Base-by-base conservation (phyloP, 2,888 invertebrate genomes). In the Anoplius nigerrimus region DNA sequence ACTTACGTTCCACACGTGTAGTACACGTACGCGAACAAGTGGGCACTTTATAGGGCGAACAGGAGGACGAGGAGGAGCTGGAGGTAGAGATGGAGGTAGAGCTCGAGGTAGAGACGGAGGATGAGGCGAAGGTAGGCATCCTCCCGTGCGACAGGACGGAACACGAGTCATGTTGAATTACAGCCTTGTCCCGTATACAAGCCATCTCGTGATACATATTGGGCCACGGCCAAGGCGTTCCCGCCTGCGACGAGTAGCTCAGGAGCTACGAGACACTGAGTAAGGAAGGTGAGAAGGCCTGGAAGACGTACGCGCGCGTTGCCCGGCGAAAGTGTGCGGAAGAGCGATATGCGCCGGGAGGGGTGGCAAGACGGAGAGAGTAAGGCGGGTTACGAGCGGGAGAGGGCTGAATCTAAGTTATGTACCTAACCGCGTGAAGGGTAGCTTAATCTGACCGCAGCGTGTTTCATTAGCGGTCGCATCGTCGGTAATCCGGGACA, bases 391-490 rank as follows among this genome's bases (percentile, higher is more conserved):
- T n/a, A 11, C 27, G 27, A 27, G 6, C 6, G 27, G 4, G 27
- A 2, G 34, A 34, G 34, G 8, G 34, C 34, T 34, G 11, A 34
- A 34, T 34, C 34, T 34, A 34, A 34, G 34, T 34, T 3, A 34
- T 34, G 34, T 34, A 34, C 34, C 34, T 34, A 34, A 34, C 34
- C 34, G 34, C 34, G 34, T 34, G 34, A 34, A 34, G 34, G 34
- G 34, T 34, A 34, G 46, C 48, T 71, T 66, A 67, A 72, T 76
- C 65, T 65, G 66, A 69, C 64, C 69, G 55, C 76, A 53, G 64
- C 60, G 58, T 62, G 78, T 78, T 78, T 73, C 79, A 75, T 78
- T 75, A 73, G 78, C 71, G 72, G 78, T 69, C 75, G 69, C 67
- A 65, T 66, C 67, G 63, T 58, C 69, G 71, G 75, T 71, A 74